Base-by-base conservation (phyloP, 2,888 invertebrate genomes). In the Busseola fusca region DNA sequence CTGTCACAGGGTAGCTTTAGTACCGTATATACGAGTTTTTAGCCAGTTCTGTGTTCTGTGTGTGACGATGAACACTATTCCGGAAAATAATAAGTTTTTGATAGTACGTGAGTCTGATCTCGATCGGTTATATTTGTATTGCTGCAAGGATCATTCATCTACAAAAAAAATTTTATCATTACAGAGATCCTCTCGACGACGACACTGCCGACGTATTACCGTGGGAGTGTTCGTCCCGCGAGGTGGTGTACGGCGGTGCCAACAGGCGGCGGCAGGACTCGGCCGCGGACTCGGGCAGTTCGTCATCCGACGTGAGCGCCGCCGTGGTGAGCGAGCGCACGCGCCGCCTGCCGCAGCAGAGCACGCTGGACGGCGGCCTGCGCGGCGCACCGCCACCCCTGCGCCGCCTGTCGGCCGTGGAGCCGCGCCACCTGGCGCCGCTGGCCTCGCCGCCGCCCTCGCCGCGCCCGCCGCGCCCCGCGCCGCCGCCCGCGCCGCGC, bases 221-320 rank as follows among this genome's bases (percentile, higher is more conserved):
- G 27, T 93, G 93, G 91, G 95, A 94, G 85, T 87, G 90, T 75
- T 84, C 91, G 5, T 90, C 92, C 21, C 90, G 92, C 9, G 92
- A 92, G 67, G 89, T 89, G 4, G 90, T 88, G 69, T 90, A 92
- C 76, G 91, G 92, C 56, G 87, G 84, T 64, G 87, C 87, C 45
- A 87, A 78, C 54, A 91, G 92, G 62, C 93, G 96, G 27, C 95
- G 97, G 40, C 97, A 97, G 89, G 97, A 97, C 91, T 97, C 97
- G 7, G 94, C 96, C 21, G 92, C 97, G 59, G 97, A 97, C 91
- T 97, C 97, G 25, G 97, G 97, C 87, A 97, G 97, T 88, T 97
- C 97, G n/a, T 97, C 97, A 18, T 97, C 97, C 30, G 98, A 98
- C 90, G 96, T 97, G 78, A 97, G 97, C 89, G 89, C 93, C 4